Evolutionary conservation across 2,888 invertebrate genomes (phyloP).

Genomic region (Parapristionchus giblindavisi): DNA sequence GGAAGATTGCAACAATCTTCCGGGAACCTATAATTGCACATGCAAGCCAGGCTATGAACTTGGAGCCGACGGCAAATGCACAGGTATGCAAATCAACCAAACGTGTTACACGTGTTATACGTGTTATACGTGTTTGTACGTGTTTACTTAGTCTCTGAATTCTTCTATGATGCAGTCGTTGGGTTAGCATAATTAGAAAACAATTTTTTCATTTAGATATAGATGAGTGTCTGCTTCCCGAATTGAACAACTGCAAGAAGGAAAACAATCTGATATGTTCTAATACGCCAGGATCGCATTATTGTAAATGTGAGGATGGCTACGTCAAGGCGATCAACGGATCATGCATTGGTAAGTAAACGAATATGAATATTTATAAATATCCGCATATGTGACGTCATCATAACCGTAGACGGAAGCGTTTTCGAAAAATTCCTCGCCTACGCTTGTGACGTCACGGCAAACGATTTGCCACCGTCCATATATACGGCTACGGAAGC

Average conservation of each 20-base stretch:
- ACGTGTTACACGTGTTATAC: too few relatives aligned
- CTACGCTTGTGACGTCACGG: not conserved
- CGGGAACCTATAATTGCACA: constrained; percentile 37
- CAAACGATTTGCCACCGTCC: not conserved
- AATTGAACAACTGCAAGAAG: constrained; percentile 9
- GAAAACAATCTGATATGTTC: constrained; percentile 18
- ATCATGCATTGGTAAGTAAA: constrained; percentile 12
- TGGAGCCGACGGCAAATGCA: constrained; percentile 23
- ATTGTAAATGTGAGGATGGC: constrained; percentile 26
- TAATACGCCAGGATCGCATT: constrained; percentile 18
- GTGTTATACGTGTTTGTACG: too few relatives aligned
- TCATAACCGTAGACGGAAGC: too few relatives aligned
- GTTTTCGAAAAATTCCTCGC: not conserved
- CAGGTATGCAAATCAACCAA: not conserved
- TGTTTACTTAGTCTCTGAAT: too few relatives aligned
- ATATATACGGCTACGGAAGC: not conserved
- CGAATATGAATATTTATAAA: too few relatives aligned
- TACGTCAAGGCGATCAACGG: constrained; percentile 24
- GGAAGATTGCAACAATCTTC: constrained; percentile 36
- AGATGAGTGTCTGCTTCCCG: constrained; percentile 22
- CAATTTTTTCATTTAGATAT: too few relatives aligned
- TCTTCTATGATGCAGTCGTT: too few relatives aligned
- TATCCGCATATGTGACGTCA: too few relatives aligned
- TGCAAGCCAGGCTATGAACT: constrained; percentile 34
- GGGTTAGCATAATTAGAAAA: too few relatives aligned